Percentiles rank a stretch among this genome's conserved stretches.
These are phyloP conservation scores for Drosophila rhopaloa DNA, from an alignment of 1,140 invertebrate species.

Conservation along the genomic window DNA sequence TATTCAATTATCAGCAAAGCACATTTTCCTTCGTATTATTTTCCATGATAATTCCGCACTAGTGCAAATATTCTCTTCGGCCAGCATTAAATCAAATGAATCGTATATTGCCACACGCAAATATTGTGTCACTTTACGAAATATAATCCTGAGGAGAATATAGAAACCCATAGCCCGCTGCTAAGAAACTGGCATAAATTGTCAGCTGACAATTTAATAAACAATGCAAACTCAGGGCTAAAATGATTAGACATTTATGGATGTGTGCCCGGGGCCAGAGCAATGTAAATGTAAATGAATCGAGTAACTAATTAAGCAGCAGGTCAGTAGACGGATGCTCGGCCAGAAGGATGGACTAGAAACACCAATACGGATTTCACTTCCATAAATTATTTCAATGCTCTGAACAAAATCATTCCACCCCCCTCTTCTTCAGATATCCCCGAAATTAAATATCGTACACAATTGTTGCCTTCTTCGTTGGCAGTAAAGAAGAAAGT, in stretches of 20 bases:
- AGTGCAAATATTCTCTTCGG: conserved; percentile 17
- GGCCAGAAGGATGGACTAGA: conserved; percentile 14
- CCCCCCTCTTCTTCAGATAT: conserved; percentile 32
- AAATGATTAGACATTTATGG: conserved; percentile 60
- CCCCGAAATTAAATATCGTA: conserved; percentile 55
- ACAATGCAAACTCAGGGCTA: conserved; percentile 50
- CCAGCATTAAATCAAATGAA: conserved; percentile 38
- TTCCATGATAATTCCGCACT: conserved; percentile 2
- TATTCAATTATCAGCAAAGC: conserved; percentile 19
- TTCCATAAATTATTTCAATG: neutral
- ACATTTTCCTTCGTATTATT: conserved; percentile 19
- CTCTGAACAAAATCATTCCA: neutral
- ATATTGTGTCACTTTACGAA: conserved; percentile 18
- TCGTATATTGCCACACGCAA: conserved; percentile 13
- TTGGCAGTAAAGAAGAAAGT: conserved; percentile 35
- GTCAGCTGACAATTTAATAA: conserved; percentile 73
- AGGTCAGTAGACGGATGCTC: neutral
- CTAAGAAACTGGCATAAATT: conserved; percentile 55
- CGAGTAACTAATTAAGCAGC: conserved; percentile 38
- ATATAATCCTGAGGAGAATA: conserved; percentile 7
- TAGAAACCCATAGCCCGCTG: neutral
- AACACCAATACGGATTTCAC: conserved; percentile 18
- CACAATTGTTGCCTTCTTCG: conserved; percentile 40
- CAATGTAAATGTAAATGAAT: conserved; percentile 45
- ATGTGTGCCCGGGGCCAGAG: conserved; percentile 5